Evolutionary conservation across 1,140 invertebrate genomes (phyloP).

Genomic region (Diachasmimorpha longicaudata): DNA sequence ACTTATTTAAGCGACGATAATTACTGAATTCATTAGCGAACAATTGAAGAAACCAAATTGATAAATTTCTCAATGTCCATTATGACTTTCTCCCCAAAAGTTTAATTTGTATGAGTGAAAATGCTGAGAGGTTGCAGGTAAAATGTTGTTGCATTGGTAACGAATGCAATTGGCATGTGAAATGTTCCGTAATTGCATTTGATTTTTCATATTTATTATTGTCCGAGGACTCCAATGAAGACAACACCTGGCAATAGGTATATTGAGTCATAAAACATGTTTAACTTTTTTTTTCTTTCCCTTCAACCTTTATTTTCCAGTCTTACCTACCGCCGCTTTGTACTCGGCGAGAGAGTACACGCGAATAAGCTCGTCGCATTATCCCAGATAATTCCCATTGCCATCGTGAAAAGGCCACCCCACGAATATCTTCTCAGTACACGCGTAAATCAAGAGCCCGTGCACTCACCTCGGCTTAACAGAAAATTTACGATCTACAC

Average conservation of each 20-base stretch:
- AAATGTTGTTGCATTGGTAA: too few species aligned
- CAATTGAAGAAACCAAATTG: too few species aligned
- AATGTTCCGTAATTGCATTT: too few species aligned
- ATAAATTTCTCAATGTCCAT: too few species aligned
- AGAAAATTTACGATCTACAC: slow-evolving; percentile 45
- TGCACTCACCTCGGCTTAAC: slow-evolving; percentile 41
- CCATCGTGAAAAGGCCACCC: slow-evolving; percentile 23
- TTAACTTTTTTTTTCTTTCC: neutral
- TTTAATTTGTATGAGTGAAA: too few species aligned
- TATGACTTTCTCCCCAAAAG: too few species aligned
- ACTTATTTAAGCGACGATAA: too few species aligned
- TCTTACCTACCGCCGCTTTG: slow-evolving; percentile 1
- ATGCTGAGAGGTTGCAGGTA: too few species aligned
- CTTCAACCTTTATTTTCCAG: neutral
- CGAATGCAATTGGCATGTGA: too few species aligned
- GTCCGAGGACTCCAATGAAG: neutral
- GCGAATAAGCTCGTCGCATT: slow-evolving; percentile 32
- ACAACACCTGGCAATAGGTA: neutral
- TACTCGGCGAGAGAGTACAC: neutral
- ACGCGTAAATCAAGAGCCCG: slow-evolving; percentile 31
- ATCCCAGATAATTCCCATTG: slow-evolving; percentile 31
- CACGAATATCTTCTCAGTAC: slow-evolving; percentile 24
- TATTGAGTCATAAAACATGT: slow-evolving; percentile 1
- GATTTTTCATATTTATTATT: too few species aligned
- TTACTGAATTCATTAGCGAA: too few species aligned